Conservation (phyloP, 2,113 vertebrate genomes). For the Campylomormyrus tamandua region DNA sequence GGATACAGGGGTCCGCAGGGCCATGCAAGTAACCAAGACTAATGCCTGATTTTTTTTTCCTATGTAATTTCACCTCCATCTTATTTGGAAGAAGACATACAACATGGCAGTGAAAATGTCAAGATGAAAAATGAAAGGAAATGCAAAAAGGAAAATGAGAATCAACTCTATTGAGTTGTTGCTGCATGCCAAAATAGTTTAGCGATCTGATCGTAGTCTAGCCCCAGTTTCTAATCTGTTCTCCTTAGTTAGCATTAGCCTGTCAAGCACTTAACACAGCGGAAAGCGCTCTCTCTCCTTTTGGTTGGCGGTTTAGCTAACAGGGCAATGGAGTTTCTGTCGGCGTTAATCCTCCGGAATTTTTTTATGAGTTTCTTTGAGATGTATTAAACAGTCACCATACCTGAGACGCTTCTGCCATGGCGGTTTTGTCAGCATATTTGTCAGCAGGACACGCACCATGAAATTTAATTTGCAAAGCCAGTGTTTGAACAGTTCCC, state of each 20-base stretch:
- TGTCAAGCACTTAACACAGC: neutral
- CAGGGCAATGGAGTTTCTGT: neutral
- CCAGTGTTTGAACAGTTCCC: conserved; percentile 33
- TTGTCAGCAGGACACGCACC: conserved; percentile 35
- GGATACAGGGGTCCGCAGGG: neutral
- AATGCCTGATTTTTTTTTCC: neutral
- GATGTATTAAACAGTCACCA: conserved; percentile 13
- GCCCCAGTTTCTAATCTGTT: neutral
- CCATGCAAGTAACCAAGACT: neutral
- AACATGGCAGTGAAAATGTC: neutral
- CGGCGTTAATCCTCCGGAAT: neutral
- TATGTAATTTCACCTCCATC: neutral
- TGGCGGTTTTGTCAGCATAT: conserved; percentile 44
- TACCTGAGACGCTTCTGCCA: conserved; percentile 24
- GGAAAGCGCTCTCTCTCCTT: neutral
- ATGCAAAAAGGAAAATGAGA: neutral
- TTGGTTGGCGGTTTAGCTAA: neutral
- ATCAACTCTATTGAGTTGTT: neutral
- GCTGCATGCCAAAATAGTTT: neutral
- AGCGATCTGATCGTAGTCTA: neutral
- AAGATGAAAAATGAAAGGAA: neutral
- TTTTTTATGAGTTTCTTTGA: neutral
- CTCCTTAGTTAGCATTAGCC: neutral
- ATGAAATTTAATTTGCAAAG: conserved; percentile 42
- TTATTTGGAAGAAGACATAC: neutral